These are phyloP conservation scores for Leuctra nigra DNA, from an alignment of 2,888 invertebrate species.

Conservation along the genomic window DNA sequence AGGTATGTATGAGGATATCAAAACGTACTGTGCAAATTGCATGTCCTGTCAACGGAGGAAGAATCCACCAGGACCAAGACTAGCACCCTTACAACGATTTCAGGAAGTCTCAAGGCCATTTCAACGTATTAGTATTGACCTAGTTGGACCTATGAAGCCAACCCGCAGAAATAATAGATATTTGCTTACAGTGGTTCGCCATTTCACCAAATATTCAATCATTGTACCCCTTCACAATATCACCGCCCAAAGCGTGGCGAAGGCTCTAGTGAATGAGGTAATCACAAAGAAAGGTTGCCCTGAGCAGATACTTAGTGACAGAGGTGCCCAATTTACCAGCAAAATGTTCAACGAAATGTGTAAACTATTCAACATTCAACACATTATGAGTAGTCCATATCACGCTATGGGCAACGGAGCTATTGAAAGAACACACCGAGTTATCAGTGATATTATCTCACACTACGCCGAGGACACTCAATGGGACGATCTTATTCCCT, in stretches of 20 bases:
- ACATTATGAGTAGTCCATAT: conserved; percentile 28
- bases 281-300: conserved; percentile 29
- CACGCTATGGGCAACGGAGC: conserved; percentile 28
- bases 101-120: background rate
- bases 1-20: background rate
- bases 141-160: conserved; percentile 7
- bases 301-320: conserved; percentile 23
- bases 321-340: conserved; percentile 26
- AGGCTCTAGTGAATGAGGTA: conserved; percentile 22
- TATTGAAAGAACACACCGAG: conserved; percentile 26
- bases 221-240: conserved; percentile 26
- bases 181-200: conserved; percentile 26
- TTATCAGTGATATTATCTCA: background rate
- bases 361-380: conserved; percentile 20
- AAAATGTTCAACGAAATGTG: conserved; percentile 17
- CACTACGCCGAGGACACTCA: background rate
- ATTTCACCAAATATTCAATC: conserved; percentile 28
- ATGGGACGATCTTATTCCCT: background rate
- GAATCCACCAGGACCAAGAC: background rate
- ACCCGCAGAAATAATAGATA: conserved; percentile 11
- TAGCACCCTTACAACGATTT: background rate
- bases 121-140: background rate
- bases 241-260: conserved; percentile 17
- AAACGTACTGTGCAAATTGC: background rate
- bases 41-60: conserved; percentile 12